A percentile compares a stretch with the other conserved stretches of the same genome.
Evolutionary conservation across 2,113 vertebrate genomes (phyloP).

Genomic region (Meles meles): DNA sequence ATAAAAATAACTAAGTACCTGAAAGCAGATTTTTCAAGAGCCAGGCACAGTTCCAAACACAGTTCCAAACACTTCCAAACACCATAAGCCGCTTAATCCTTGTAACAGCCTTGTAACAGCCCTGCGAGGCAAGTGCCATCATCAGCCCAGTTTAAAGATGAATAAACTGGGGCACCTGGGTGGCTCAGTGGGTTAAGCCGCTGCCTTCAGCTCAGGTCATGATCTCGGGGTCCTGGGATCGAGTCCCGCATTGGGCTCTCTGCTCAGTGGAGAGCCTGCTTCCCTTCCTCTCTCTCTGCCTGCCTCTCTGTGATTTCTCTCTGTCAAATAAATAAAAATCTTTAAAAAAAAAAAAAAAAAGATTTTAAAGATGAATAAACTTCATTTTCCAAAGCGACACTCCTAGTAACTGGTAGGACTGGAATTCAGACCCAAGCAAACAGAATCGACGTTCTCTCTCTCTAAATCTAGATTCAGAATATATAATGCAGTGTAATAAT

Average conservation of each 20-base stretch:
- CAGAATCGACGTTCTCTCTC: neutral
- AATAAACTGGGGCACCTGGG: no score
- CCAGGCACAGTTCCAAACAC: neutral
- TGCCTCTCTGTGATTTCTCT: no score
- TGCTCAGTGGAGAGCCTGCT: no score
- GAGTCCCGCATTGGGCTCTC: no score
- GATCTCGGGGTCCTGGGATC: no score
- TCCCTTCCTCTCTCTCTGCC: no score
- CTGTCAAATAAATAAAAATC: no score
- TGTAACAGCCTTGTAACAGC: neutral
- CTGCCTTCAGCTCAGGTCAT: no score
- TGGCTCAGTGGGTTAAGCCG: no score
- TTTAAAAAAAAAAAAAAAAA: no score
- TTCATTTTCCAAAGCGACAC: neutral
- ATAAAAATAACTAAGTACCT: neutral
- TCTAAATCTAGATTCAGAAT: constrained; percentile 8
- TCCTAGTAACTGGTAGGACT: neutral
- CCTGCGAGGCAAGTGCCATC: neutral
- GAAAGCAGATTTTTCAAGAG: neutral
- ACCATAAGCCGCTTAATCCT: neutral
- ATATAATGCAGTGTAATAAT: neutral
- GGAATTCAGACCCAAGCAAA: neutral
- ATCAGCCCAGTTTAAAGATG: neutral
- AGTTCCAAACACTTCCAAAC: neutral
- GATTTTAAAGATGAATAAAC: neutral